These are phyloP conservation scores for Zophobas atratus DNA, from an alignment of 1,140 invertebrate genomes.

Conservation along the genomic window DNA sequence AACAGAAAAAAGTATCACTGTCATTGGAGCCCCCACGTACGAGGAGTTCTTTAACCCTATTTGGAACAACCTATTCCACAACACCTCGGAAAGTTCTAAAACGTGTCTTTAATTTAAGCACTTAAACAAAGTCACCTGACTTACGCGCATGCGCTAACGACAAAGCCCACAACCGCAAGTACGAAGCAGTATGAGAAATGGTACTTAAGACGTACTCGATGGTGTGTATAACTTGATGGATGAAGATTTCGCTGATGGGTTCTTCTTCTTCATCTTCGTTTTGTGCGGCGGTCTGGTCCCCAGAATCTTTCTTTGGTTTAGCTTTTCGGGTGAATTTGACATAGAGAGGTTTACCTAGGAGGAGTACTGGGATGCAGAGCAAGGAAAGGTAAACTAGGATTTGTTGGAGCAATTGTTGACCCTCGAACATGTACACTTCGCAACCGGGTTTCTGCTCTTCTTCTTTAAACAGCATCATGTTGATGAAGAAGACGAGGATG, in stretches of 20 bases:
- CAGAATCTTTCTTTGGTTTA: slow-evolving; percentile 30
- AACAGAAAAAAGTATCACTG: slow-evolving; percentile 86
- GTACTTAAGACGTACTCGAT: slow-evolving; percentile 98
- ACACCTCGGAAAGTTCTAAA: slow-evolving; percentile 91
- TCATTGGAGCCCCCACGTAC: slow-evolving; percentile 74
- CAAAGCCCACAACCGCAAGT: slow-evolving; percentile 96
- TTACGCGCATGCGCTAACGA: slow-evolving; percentile 95
- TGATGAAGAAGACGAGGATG: slow-evolving; percentile 91
- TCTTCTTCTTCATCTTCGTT: slow-evolving; percentile 76
- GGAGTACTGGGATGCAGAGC: slow-evolving; percentile 92
- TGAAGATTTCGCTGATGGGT: slow-evolving; percentile 89
- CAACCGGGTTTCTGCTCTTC: slow-evolving; percentile 70
- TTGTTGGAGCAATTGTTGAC: slow-evolving; percentile 81
- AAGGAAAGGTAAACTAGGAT: slow-evolving; percentile 83
- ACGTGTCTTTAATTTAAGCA: slow-evolving; percentile 47
- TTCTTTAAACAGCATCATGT: slow-evolving; percentile 90
- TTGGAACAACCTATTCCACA: slow-evolving; percentile 90
- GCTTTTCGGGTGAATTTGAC: slow-evolving; percentile 67
- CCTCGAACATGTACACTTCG: slow-evolving; percentile 81
- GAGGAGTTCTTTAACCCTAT: slow-evolving; percentile 75
- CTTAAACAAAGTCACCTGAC: slow-evolving; percentile 56
- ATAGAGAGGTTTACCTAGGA: slow-evolving; percentile 91
- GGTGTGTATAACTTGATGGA: slow-evolving; percentile 95
- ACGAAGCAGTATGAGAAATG: slow-evolving; percentile 96
- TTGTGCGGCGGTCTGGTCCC: slow-evolving; percentile 26